A percentile compares a stretch with the other conserved stretches of the same genome.
Evolutionary conservation across 2,888 invertebrate genomes (phyloP).

Genomic region (Leucophenga montana): DNA sequence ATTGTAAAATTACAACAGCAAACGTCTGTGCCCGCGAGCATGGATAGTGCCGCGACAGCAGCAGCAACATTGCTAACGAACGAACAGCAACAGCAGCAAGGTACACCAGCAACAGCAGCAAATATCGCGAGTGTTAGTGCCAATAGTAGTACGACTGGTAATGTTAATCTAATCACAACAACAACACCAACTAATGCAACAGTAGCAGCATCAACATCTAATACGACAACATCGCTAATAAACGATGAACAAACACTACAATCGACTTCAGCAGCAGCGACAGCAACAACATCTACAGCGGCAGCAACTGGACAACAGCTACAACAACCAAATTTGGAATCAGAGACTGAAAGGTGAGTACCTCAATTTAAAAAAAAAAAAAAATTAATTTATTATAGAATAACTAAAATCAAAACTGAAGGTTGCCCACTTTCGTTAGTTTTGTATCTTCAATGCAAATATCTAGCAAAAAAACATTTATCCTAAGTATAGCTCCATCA

Average conservation of each 20-base stretch:
- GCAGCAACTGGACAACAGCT: constrained; percentile 52
- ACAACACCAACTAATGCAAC: constrained; percentile 42
- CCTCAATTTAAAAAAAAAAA: no score
- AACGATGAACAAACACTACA: constrained; percentile 49
- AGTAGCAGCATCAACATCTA: constrained; percentile 34
- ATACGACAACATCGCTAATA: constrained; percentile 51
- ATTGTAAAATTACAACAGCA: constrained; percentile 53
- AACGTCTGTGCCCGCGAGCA: constrained; percentile 49
- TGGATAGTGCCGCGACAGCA: constrained; percentile 65
- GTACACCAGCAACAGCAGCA: constrained; percentile 53
- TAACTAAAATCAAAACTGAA: neutral
- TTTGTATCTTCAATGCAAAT: constrained; percentile 19
- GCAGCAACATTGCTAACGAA: constrained; percentile 35
- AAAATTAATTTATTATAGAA: neutral
- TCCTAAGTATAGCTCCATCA: neutral
- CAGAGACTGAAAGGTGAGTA: constrained; percentile 74
- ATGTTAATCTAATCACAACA: constrained; percentile 58
- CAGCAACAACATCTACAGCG: constrained; percentile 42
- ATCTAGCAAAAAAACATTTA: constrained; percentile 19
- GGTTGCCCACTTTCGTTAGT: neutral
- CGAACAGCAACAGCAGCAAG: constrained; percentile 43
- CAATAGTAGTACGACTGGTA: constrained; percentile 58
- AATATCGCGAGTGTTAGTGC: constrained; percentile 68
- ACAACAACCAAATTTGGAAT: constrained; percentile 69
- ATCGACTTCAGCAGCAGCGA: constrained; percentile 35